Base-by-base conservation (phyloP, 2,888 invertebrate species). In the Lycocerus yunnanus region DNA sequence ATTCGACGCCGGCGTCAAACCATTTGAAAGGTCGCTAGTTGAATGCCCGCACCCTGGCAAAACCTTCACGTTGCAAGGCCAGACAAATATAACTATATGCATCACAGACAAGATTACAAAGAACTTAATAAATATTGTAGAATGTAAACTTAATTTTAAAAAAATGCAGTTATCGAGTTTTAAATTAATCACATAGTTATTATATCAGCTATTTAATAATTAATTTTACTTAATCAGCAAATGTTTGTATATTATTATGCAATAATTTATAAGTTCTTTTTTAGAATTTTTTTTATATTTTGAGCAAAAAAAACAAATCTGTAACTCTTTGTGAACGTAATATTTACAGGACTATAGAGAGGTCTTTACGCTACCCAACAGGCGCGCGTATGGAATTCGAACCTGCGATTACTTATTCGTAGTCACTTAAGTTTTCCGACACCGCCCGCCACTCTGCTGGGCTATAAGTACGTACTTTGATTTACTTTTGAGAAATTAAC, bases 51-150 rank as follows among this genome's bases (percentile, higher is more conserved):
- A 74, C 78, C 82, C 82, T 82, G 81, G 82, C 83, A 82, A 83
- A 84, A 83, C 84, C 84, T 84, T 84, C 83, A 80, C 82, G 77
- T 79, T 82, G 83, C 83, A 84, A 84, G 83, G 84, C 82, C 84
- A 84, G 82, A 83, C 82, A 81, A 83, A 83, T 82, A 83, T 83
- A 83, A 83, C 82, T 82, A 84, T 61, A 72, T 75, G 74, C 74
- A 75, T 75, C 74, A 75, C 71, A 68, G 69, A 68, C 71, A 66
- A 71, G 65, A 71, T 71, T 75, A 71, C 71, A 72, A 75, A 72
- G 71, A 72, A 71, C 71, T 71, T 69, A 59, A 71, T 71, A 72
- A 74, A 74, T 71, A 74, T 74, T 68, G 68, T 14, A 71, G 68
- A 74, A 74, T 71, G 66, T 27, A 72, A 60, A 72, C 61, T 63